Evolutionary conservation across 2,113 vertebrate genomes (phyloP).

Genomic region (Tylochromis polylepis): DNA sequence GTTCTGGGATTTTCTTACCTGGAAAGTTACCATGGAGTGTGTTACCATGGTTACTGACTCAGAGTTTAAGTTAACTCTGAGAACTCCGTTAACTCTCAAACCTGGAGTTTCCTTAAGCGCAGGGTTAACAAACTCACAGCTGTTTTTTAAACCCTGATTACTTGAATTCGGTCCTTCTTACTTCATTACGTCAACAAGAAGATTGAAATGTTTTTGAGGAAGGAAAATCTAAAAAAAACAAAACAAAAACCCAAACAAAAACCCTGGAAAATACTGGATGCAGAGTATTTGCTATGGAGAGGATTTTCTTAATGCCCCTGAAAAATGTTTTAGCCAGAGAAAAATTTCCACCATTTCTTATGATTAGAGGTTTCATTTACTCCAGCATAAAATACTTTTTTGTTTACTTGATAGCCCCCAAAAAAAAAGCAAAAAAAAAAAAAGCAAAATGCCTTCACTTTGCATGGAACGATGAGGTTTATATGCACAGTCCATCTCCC

Average conservation of each 20-base stretch:
- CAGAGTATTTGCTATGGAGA: too few species aligned
- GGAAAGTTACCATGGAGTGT: not conserved
- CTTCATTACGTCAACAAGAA: not conserved
- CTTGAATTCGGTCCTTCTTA: not conserved
- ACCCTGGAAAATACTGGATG: not conserved
- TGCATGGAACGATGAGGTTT: not conserved
- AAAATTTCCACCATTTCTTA: not conserved
- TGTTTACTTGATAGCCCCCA: not conserved
- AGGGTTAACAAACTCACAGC: not conserved
- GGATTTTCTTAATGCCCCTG: not conserved
- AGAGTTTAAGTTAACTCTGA: not conserved
- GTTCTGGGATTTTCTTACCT: not conserved
- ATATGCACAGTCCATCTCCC: not conserved
- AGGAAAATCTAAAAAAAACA: not conserved
- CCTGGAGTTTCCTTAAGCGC: not conserved
- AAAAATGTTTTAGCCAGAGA: not conserved
- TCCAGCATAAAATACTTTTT: not conserved
- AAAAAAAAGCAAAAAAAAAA: not conserved
- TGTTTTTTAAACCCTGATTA: not conserved
- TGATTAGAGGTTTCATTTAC: not conserved
- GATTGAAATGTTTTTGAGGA: not conserved
- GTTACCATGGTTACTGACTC: not conserved
- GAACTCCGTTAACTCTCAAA: accelerated
- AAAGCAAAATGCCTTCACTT: not conserved
- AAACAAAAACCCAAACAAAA: too few species aligned